Conservation (phyloP, 2,113 vertebrate genomes). For the cat (Felis catus) region F.catus_Fca126_mat1.0 CM031412.1:228178501-228179000, state of each 20-base stretch:
- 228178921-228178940: neutral
- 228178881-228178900: fast-evolving
- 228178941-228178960: neutral
- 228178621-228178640: neutral
- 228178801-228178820: neutral
- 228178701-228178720: neutral
- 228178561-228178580: neutral
- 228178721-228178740: neutral
- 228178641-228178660: neutral
- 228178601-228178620: neutral
- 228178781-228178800: neutral
- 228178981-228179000: neutral
- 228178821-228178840: neutral
- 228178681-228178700: neutral
- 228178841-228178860: neutral
- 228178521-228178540: neutral
- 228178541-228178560: neutral
- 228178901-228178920: neutral
- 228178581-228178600: neutral
- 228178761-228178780: neutral
- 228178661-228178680: neutral
- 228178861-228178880: neutral
- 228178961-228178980: neutral
- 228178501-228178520: neutral
- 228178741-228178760: neutral